phyloP scores from a whole-genome alignment of 2,888 invertebrate species.

The Plebejus melissa region DNA sequence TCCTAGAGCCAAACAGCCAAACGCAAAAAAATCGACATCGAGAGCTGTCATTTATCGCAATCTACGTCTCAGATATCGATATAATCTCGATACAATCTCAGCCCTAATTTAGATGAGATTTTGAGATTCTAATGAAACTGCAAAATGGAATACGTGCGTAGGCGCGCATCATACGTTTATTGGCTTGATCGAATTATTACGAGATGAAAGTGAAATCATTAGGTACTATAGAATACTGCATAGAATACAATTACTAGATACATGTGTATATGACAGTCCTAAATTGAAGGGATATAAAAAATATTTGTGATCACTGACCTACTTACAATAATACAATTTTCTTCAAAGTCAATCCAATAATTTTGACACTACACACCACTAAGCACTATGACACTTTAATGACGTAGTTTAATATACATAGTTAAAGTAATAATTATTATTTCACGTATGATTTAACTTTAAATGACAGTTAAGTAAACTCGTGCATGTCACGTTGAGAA shows the following conservation, averaged over 20 bases:
- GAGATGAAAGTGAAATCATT: not conserved
- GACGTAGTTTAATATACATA: not conserved
- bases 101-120: constrained; percentile 32
- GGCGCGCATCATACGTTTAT: constrained; percentile 24
- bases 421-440: not conserved
- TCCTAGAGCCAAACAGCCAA: not conserved
- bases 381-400: not conserved
- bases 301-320: too few species aligned
- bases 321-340: not conserved
- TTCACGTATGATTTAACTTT: not conserved
- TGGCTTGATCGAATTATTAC: constrained; percentile 22
- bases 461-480: not conserved
- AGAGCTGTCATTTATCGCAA: not conserved
- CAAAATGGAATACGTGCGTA: constrained; percentile 34
- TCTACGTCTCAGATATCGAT: not conserved
- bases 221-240: not conserved
- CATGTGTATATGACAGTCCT: not conserved
- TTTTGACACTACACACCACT: not conserved
- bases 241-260: not conserved
- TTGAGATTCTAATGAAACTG: constrained; percentile 34
- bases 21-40: not conserved
- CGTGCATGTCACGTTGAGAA: constrained; percentile 7
- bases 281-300: not conserved
- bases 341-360: not conserved
- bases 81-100: not conserved